Base-by-base conservation (phyloP, 2,113 vertebrate genomes). In the Aleadryas rufinucha region DNA sequence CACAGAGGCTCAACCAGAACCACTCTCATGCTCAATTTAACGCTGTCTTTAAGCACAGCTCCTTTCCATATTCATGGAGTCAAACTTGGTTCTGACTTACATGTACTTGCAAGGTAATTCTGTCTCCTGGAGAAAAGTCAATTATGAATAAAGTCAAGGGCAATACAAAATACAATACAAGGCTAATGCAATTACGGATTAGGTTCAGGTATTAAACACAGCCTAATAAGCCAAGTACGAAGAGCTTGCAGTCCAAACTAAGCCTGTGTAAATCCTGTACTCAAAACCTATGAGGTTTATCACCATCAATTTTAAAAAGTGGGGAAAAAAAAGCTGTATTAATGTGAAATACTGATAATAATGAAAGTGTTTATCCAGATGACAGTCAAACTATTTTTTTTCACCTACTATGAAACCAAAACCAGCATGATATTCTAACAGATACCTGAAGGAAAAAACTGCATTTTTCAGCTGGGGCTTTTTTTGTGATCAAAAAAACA, bases 401-500 rank as follows among this genome's bases (percentile, higher is more conserved):
- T 15, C 23, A 15, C 7, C 12, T 57, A 37, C 42, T 41, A 20
- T 20, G 17, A 57, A 85, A 86, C 64, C 9, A 80, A 64, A 76
- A 20, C 1, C 27, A 69, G 13, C 9, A 53, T 17, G 5, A n/a
- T 35, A 64, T 31, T 72, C 28, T 41, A 84, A 47, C 1, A 70
- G 22, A n/a, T 9, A 37, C 1, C 3, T 44, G n/a, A 49, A 47
- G 21, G 42, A 92, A 81, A 88, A 52, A 30, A 5, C 0, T 5
- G 2, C 0, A 16, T 68, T 50, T 79, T 61, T 76, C 27, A 37
- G 37, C 4, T 31, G 2, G 0, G 6, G 3, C 0, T 28, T 50
- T 15, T 42, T 50, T 57, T 11, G 12, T 49, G n/a, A 57, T 27
- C 10, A 5, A 47, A 72, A 39, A 11, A 2, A 0, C 2, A 6